phyloP scores from a whole-genome alignment of 2,888 invertebrate species.

The Hyposoter didymator region DNA sequence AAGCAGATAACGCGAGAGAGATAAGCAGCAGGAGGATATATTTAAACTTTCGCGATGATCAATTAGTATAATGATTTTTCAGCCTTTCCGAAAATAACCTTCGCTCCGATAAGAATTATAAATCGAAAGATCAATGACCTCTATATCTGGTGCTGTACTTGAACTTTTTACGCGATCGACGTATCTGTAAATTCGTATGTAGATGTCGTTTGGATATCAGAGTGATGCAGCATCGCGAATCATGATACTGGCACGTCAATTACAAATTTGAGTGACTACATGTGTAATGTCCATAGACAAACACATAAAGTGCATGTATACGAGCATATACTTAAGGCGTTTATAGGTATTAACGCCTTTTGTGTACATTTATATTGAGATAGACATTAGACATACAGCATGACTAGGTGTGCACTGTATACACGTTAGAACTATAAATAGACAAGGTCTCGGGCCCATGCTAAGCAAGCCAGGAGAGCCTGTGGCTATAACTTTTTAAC shows the following conservation, averaged over 20 bases:
- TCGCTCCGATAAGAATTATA: not conserved
- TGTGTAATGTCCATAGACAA: not conserved
- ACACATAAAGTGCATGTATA: not conserved
- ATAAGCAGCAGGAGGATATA: not conserved
- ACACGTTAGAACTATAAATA: conserved; percentile 80
- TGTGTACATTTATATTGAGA: conserved; percentile 8
- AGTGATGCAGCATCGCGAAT: conserved; percentile 35
- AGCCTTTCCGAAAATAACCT: not conserved
- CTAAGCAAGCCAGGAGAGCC: conserved; percentile 76
- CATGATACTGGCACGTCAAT: conserved; percentile 42
- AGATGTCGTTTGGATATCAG: conserved; percentile 5
- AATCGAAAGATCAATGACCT: conserved; percentile 22
- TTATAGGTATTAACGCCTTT: conserved; percentile 19
- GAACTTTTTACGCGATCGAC: not conserved
- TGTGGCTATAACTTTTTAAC: conserved; percentile 59
- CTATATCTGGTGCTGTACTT: conserved; percentile 14
- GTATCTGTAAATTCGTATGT: not conserved
- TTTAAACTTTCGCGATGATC: not conserved
- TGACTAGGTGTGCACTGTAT: conserved; percentile 69
- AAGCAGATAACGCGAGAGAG: too few species aligned
- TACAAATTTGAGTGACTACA: conserved; percentile 24
- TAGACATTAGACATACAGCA: conserved; percentile 25
- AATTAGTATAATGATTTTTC: not conserved
- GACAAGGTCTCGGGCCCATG: conserved; percentile 79
- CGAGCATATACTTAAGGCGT: not conserved